phyloP scores from a whole-genome alignment of 1,140 invertebrate species.

The Stegodyphus dumicola region DNA sequence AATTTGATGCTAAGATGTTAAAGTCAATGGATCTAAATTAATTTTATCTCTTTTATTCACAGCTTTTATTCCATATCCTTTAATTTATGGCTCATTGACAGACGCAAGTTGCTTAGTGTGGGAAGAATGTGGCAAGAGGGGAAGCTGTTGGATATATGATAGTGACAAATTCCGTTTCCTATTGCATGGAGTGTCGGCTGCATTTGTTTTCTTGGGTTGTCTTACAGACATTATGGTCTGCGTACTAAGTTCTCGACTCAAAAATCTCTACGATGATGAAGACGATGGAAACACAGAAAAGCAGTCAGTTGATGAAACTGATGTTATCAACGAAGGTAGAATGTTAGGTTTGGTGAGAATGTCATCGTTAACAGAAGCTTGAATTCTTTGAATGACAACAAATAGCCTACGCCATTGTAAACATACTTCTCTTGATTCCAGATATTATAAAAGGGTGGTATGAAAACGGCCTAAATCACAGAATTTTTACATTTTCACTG shows the following conservation, averaged over 20 bases:
- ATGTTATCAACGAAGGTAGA: constrained; percentile 25
- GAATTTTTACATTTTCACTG: too few relatives aligned
- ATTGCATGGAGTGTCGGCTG: constrained; percentile 62
- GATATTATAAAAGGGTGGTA: too few relatives aligned
- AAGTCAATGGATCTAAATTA: too few relatives aligned
- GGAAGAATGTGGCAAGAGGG: constrained; percentile 66
- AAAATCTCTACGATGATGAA: constrained; percentile 62
- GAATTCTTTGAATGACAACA: constrained; percentile 6
- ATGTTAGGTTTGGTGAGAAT: constrained; percentile 32
- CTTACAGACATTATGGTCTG: constrained; percentile 62
- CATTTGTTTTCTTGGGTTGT: constrained; percentile 62
- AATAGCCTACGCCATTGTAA: too few relatives aligned
- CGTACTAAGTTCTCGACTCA: constrained; percentile 49
- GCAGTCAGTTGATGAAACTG: neutral
- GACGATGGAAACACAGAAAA: neutral
- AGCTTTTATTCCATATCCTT: constrained; percentile 68
- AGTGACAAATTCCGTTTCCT: constrained; percentile 64
- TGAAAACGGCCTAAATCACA: too few relatives aligned
- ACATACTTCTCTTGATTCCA: too few relatives aligned
- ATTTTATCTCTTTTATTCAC: neutral
- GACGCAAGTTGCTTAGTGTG: constrained; percentile 67
- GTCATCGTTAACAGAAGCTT: neutral
- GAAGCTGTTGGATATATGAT: constrained; percentile 68
- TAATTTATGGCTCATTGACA: constrained; percentile 67
- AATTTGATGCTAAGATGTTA: too few relatives aligned